A percentile compares a stretch with the other conserved stretches of the same genome.
Conservation (phyloP, 2,113 vertebrate species). For the Theristicus caerulescens region DNA sequence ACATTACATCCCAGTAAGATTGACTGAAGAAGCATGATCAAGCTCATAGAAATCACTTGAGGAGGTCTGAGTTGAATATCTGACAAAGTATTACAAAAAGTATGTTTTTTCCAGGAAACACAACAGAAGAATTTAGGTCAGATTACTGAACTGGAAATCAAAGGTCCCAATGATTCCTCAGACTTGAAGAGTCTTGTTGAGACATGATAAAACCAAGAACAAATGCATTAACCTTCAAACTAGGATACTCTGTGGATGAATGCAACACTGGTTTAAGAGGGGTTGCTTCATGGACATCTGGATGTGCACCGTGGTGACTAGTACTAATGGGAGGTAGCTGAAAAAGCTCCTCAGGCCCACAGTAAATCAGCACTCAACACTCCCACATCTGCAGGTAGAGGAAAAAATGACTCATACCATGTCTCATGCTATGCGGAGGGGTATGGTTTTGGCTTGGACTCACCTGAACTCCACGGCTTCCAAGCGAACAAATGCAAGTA, state of each 20-base stretch:
- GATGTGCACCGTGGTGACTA: not conserved
- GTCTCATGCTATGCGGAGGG: not conserved
- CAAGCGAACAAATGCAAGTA: not conserved
- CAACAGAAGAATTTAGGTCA: slow-evolving; percentile 20
- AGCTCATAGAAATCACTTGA: not conserved
- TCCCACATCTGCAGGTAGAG: not conserved
- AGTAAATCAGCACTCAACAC: not conserved
- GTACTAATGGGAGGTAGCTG: not conserved
- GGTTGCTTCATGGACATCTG: not conserved
- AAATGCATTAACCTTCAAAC: not conserved
- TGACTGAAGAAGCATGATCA: not conserved
- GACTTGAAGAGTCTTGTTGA: not conserved
- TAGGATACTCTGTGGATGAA: not conserved
- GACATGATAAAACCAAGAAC: not conserved
- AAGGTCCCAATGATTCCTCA: not conserved
- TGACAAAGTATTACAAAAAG: not conserved
- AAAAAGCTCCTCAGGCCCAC: not conserved
- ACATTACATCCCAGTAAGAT: not conserved
- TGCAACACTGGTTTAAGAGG: not conserved
- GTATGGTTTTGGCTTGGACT: slow-evolving; percentile 39
- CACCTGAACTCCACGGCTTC: slow-evolving; percentile 21
- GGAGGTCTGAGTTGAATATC: not conserved
- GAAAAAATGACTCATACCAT: not conserved
- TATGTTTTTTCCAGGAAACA: not conserved
- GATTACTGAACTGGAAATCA: slow-evolving; percentile 1